Base-by-base conservation (phyloP, 1,140 invertebrate genomes). In the Orius insidiosus region DNA sequence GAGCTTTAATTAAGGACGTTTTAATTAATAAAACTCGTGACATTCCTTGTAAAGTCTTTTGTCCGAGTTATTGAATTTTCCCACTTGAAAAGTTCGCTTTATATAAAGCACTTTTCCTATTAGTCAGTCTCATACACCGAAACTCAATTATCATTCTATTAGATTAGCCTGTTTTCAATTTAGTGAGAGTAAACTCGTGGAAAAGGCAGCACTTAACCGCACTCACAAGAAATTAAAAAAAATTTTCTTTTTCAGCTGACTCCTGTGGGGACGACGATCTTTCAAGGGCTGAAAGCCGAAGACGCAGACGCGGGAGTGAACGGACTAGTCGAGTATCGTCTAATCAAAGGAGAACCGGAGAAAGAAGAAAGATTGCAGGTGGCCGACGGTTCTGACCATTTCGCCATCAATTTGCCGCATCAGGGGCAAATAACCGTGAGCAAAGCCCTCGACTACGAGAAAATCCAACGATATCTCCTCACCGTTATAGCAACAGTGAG, bases 341-440 rank as follows among this genome's bases (percentile, higher is more conserved):
- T 82, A 49, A 63, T 78, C 37, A 66, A 67, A 5, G 66, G 69
- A 10, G 66, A 70, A 47, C 66, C 65, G 11, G 61, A 53, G 15
- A 68, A 68, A 47, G 54, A 57, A 38, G 70, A 72, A 13, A 56
- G 75, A 45, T 64, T 76, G 35, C 71, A 68, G 18, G 74, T 68
- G n/a, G 77, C 73, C 5, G 85, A 90, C 62, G 85, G 85, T 11
- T 83, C 75, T 59, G 76, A 76, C 13, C 78, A 72, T 56, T 89
- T 92, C 62, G 71, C 76, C 47, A 88, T 89, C 63, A 81, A 84
- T 45, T 70, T 85, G 54, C 85, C 86, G 5, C 85, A 90, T 63
- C 85, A 88, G 62, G 86, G 86, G 50, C 79, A 85, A 57, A 76
- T 93, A 48, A 87, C 83, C 7, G 76, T 93, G n/a, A 85, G 84